phyloP scores from a whole-genome alignment of 2,113 vertebrate species.

The Gambusia holbrooki region DNA sequence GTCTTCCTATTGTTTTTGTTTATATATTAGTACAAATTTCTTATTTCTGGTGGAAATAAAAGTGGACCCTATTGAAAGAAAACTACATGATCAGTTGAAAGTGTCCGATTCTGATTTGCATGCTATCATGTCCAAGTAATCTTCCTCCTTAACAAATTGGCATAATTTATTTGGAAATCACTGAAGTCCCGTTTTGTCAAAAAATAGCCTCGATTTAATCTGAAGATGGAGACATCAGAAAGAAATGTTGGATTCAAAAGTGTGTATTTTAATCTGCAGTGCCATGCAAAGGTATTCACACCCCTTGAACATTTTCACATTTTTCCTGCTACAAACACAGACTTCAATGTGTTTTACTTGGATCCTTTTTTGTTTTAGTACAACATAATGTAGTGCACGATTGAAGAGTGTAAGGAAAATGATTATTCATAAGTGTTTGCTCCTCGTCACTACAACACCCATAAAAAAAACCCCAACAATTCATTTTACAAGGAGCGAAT shows the following conservation, averaged over 20 bases:
- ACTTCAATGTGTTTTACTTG: background rate
- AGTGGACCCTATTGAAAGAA: slow-evolving; percentile 51
- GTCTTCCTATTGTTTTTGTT: slow-evolving; percentile 23
- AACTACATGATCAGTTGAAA: slow-evolving; percentile 56
- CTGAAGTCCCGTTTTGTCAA: slow-evolving; percentile 67
- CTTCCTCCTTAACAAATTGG: slow-evolving; percentile 70
- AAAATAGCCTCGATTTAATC: slow-evolving; percentile 67
- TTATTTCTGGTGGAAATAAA: slow-evolving; percentile 8
- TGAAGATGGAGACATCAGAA: slow-evolving; percentile 64
- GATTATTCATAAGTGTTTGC: too few species aligned
- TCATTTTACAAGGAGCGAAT: background rate
- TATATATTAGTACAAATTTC: slow-evolving; percentile 31
- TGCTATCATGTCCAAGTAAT: slow-evolving; percentile 64
- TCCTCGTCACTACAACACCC: background rate
- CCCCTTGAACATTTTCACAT: background rate
- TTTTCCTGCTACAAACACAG: background rate
- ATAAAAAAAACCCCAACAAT: background rate
- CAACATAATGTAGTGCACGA: too few species aligned
- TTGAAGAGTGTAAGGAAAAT: too few species aligned
- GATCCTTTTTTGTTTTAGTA: background rate
- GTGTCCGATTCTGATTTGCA: slow-evolving; percentile 58
- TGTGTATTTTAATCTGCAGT: slow-evolving; percentile 17
- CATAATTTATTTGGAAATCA: slow-evolving; percentile 72
- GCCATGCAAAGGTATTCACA: too few species aligned
- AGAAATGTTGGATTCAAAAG: slow-evolving; percentile 59